A percentile compares a stretch with the other conserved stretches of the same genome.
Conservation (phyloP, 2,888 invertebrate genomes). For the Magallana nippona region DNA sequence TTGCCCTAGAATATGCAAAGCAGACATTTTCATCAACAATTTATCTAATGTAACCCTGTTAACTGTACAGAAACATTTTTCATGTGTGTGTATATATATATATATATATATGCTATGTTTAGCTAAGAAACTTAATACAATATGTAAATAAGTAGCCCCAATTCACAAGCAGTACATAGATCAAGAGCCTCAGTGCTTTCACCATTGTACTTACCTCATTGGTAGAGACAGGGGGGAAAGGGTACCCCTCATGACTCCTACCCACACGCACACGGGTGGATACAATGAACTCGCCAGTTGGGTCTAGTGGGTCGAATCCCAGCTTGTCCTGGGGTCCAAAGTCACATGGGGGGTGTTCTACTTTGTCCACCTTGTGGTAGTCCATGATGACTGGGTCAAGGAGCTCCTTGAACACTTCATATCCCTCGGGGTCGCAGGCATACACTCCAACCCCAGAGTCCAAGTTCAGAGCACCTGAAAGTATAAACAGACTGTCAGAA, state of each 20-base stretch:
- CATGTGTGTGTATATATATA: too few species aligned
- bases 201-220: not conserved
- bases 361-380: constrained; percentile 64
- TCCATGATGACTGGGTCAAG: constrained; percentile 96
- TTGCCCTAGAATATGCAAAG: too few species aligned
- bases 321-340: constrained; percentile 90
- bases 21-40: too few species aligned
- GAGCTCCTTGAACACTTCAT: constrained; percentile 93
- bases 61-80: too few species aligned
- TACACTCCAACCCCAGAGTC: constrained; percentile 87
- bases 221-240: constrained; percentile 86
- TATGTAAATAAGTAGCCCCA: too few species aligned
- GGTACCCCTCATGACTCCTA: constrained; percentile 71
- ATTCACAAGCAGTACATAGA: too few species aligned
- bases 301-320: constrained; percentile 90
- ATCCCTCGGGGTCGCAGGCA: constrained; percentile 97
- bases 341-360: constrained; percentile 49
- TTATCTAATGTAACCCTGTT: too few species aligned
- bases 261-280: constrained; percentile 76
- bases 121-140: too few species aligned
- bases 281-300: constrained; percentile 87
- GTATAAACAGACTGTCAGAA: not conserved
- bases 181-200: too few species aligned
- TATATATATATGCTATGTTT: too few species aligned
- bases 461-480: constrained; percentile 65